Percentiles rank a stretch among this genome's conserved stretches.
Conservation (phyloP, 2,797 vertebrate genomes). For the Pseudomugil tenellus region DNA sequence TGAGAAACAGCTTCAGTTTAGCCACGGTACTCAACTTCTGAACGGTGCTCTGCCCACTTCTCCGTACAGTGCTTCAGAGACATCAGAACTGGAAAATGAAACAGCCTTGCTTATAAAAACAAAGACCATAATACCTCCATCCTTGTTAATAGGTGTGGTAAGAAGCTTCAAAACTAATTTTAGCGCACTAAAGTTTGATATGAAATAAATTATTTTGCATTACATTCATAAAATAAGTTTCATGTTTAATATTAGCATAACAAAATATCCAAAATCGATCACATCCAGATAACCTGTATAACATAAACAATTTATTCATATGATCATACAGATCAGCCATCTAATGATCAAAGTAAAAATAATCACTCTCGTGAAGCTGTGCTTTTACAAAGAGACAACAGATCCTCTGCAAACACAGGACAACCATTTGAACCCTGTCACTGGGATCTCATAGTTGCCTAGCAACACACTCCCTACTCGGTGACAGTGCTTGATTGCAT, state of each 20-base stretch:
- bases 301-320: constrained; percentile 4
- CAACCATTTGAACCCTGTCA: constrained; percentile 76
- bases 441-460: constrained; percentile 81
- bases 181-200: background rate
- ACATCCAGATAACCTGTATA: constrained; percentile 14
- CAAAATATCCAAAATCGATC: background rate
- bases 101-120: background rate
- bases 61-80: background rate
- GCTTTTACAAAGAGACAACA: constrained; percentile 30
- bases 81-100: background rate
- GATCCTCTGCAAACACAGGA: constrained; percentile 61
- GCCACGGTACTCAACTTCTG: background rate
- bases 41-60: background rate
- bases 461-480: constrained; percentile 78
- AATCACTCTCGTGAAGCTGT: constrained; percentile 30
- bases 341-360: constrained; percentile 22
- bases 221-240: background rate
- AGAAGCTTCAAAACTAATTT: background rate
- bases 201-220: background rate
- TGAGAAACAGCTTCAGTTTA: background rate
- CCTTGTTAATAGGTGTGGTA: background rate
- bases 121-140: background rate
- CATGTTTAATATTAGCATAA: background rate
- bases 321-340: constrained; percentile 4
- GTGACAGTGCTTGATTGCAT: constrained; percentile 76